phyloP scores from a whole-genome alignment of 2,113 vertebrate species.

The Spizaetus ornatus region DNA sequence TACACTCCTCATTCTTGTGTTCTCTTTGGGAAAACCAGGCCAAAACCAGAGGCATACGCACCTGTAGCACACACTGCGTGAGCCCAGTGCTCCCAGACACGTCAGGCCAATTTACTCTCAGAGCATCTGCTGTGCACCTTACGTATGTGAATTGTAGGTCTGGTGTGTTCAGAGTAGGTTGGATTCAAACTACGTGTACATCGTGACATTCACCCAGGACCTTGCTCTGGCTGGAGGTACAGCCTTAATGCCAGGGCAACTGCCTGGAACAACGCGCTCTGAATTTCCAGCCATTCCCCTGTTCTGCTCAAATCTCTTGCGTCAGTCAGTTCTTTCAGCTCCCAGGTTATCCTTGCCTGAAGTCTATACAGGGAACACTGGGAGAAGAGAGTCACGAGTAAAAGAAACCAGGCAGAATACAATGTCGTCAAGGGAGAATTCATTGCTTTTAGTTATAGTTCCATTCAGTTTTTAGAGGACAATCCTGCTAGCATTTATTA shows the following conservation, averaged over 20 bases:
- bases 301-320: neutral
- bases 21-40: neutral
- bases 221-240: neutral
- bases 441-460: neutral
- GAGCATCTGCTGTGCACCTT: neutral
- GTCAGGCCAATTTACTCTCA: neutral
- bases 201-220: neutral
- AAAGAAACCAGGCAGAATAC: neutral
- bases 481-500: neutral
- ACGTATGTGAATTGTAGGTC: neutral
- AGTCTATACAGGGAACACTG: neutral
- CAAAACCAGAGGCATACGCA: neutral
- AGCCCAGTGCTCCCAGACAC: neutral
- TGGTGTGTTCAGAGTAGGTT: fast-evolving
- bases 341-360: neutral
- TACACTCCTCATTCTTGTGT: neutral
- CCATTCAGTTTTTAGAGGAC: neutral
- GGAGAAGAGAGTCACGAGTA: neutral
- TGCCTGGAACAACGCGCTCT: fast-evolving
- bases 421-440: neutral
- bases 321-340: neutral
- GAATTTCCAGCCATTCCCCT: neutral
- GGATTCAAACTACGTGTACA: neutral
- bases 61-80: neutral
- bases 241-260: neutral